Evolutionary conservation across 2,797 vertebrate genomes (phyloP).

Genomic region (Mormyrops attenuatus): DNA sequence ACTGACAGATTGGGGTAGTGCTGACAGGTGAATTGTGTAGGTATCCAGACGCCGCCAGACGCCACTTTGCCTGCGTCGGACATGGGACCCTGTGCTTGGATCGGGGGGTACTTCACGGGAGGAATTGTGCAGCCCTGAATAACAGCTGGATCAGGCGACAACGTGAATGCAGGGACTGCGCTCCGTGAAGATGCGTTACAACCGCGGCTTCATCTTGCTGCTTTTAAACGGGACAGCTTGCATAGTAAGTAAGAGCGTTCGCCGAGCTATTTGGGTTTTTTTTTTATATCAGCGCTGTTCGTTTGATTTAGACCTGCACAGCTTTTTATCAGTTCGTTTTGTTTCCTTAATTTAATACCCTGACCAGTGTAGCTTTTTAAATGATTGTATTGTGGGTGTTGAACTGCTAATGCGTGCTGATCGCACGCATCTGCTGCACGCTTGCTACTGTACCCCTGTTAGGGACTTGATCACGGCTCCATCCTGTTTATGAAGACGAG

Average conservation of each 20-base stretch:
- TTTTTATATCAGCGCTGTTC: neutral
- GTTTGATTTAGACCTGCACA: neutral
- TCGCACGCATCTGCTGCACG: neutral
- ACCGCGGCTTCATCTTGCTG: conserved; percentile 68
- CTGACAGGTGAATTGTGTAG: conserved; percentile 41
- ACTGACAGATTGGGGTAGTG: conserved; percentile 46
- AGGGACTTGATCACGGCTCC: neutral
- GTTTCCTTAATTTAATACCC: neutral
- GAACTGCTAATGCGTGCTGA: neutral
- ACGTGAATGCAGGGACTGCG: conserved; percentile 43
- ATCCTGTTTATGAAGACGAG: neutral
- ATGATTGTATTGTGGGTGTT: neutral
- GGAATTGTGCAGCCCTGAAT: conserved; percentile 59
- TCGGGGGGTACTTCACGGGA: conserved; percentile 50
- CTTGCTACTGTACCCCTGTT: neutral
- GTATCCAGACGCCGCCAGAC: conserved; percentile 32
- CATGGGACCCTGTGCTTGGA: conserved; percentile 61
- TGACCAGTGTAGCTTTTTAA: neutral
- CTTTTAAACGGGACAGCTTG: conserved; percentile 72
- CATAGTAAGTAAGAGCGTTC: conserved; percentile 58
- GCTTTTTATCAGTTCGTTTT: neutral
- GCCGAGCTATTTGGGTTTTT: neutral
- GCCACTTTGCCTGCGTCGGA: conserved; percentile 47
- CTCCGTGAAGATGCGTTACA: conserved; percentile 67
- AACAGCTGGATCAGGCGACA: conserved; percentile 40